phyloP scores from a whole-genome alignment of 2,113 vertebrate species.

The Budorcas taxicolor region DNA sequence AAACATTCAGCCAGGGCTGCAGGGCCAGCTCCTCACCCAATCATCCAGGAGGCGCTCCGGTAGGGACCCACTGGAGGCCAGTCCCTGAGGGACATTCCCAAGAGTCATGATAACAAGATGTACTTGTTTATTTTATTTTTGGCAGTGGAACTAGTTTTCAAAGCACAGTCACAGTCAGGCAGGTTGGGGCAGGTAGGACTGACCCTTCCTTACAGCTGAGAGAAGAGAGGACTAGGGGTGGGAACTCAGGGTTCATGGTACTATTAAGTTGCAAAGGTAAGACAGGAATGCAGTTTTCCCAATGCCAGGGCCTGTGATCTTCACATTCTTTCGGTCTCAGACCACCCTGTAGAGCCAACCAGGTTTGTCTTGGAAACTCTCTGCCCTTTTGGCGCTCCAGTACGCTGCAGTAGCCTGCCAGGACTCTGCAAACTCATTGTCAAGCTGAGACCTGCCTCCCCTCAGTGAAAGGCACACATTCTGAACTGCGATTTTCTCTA shows the following conservation, averaged over 20 bases:
- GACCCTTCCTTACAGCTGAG: not conserved
- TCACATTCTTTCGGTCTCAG: not conserved
- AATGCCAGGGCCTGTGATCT: not conserved
- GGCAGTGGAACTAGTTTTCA: not conserved
- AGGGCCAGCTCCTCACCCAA: not conserved
- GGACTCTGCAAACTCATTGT: not conserved
- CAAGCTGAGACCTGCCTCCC: not conserved
- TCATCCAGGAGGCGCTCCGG: accelerated
- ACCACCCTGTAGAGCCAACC: not conserved
- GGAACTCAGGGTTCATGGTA: not conserved
- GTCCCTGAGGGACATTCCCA: not conserved
- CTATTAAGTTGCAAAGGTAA: not conserved
- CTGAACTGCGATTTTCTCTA: not conserved
- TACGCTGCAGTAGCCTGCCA: not conserved
- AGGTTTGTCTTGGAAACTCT: not conserved
- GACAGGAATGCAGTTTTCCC: not conserved
- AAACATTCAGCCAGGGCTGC: not conserved
- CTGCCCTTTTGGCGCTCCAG: not conserved
- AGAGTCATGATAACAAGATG: not conserved
- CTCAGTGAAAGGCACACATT: not conserved
- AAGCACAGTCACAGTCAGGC: not conserved
- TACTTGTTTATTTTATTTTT: not conserved
- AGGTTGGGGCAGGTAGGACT: not conserved
- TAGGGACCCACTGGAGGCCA: not conserved
- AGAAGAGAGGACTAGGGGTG: not conserved